Evolutionary conservation across 2,113 vertebrate genomes (phyloP), one percentile per base, ranked within the genome.

Genomic region (Cyprinodon brontotheroides): DNA sequence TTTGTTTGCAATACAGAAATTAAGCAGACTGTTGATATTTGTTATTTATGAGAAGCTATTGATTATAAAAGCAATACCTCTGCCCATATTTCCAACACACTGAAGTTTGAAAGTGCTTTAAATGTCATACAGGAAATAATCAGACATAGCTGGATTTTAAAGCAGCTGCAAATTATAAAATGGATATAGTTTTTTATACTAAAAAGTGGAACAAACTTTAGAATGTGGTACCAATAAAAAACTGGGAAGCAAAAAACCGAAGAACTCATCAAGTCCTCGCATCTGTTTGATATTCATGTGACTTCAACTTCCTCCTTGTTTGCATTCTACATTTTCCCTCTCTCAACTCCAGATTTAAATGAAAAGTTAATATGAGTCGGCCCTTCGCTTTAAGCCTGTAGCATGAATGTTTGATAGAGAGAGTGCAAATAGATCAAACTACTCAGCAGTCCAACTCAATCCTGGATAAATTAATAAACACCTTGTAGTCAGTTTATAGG

Each of bases 401-500:
- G 59, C 65, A 74, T 74, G 70, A 74, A 69, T 74, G 67, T 69
- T 74, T 74, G 70, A 79, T 67, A 57, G 37, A 37, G 67, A 62
- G 43, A 78, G 59, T 74, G 77, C 59, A 79, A 61, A 64, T 29
- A 79, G 65, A 64, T 68, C 70, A 79, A 73, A 79, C 70, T 74
- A 69, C 67, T 79, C 48, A 74, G 70, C 50, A 79, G 60, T 59
- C 60, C 53, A 64, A 69, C 10, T 40, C 65, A 64, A 48, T 29
- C 48, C 11, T 20, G 39, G 72, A 65, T 74, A 43, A 74, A 74
- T 74, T 65, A 74, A 74, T 65, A 41, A 74, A 74, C 62, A 65
- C 62, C 4, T 48, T 65, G 38, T 41, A 65, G 47, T 13, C 45
- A 57, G 47, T 73, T 64, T 73, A 65, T 11, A 65, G 71, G 71